A percentile compares a stretch with the other conserved stretches of the same genome.
Conservation (phyloP, 2,888 invertebrate genomes). For the Amphipoea lucens region DNA sequence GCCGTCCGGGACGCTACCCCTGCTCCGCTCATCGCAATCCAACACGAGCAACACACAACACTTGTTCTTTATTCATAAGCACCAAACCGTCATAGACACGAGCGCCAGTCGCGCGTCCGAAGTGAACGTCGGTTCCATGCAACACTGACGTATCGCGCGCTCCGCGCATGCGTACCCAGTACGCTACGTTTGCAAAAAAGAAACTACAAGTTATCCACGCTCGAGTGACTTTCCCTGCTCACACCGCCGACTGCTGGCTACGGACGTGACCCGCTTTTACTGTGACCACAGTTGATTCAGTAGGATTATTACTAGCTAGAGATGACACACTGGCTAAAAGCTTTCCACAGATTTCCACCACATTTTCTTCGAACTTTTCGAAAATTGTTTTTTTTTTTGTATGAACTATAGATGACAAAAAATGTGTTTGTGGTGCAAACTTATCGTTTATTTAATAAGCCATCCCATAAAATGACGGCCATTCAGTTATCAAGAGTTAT, state of each 20-base stretch:
- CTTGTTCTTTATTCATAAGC: constrained; percentile 80
- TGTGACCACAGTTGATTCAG: constrained; percentile 66
- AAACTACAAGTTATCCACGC: constrained; percentile 81
- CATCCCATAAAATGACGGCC: constrained; percentile 17
- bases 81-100: constrained; percentile 77
- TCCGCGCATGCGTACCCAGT: constrained; percentile 84
- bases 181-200: constrained; percentile 84
- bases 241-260: constrained; percentile 71
- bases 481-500: constrained; percentile 27
- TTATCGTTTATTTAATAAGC: neutral
- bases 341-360: constrained; percentile 16
- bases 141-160: constrained; percentile 85
- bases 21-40: constrained; percentile 83
- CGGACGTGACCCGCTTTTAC: constrained; percentile 88
- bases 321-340: constrained; percentile 44
- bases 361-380: neutral
- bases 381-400: neutral
- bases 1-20: constrained; percentile 82
- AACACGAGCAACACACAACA: constrained; percentile 73
- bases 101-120: constrained; percentile 88
- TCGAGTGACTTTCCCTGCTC: constrained; percentile 85
- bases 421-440: neutral
- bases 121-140: constrained; percentile 88
- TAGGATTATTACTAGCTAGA: constrained; percentile 26
- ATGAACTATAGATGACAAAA: neutral